Conservation (phyloP, 2,888 invertebrate genomes). For the Drosophila mayaguana region DNA sequence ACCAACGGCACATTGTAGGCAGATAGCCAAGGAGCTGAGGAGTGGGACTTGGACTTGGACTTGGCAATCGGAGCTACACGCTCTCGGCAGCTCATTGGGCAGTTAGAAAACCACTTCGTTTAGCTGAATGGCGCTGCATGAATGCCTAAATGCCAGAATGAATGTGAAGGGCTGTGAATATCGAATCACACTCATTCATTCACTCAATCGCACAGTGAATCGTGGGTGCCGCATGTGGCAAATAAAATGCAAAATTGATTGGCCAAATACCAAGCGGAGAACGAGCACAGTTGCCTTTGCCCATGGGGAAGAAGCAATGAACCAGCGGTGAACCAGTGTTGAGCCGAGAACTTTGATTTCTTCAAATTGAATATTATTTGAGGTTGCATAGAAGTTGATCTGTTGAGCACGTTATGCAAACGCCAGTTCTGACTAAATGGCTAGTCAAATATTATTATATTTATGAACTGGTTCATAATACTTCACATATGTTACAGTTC, state of each 20-base stretch:
- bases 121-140: constrained; percentile 53
- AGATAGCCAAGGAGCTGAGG: background rate
- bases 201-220: constrained; percentile 6
- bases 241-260: constrained; percentile 11
- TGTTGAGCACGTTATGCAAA: background rate
- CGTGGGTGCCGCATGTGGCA: constrained; percentile 23
- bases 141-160: constrained; percentile 31
- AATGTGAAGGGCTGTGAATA: constrained; percentile 40
- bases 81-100: constrained; percentile 57
- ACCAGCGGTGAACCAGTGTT: background rate
- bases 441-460: background rate
- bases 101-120: constrained; percentile 66
- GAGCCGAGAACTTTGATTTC: background rate
- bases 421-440: background rate
- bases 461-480: background rate
- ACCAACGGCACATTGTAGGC: too few relatives aligned
- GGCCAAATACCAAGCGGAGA: background rate
- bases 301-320: background rate
- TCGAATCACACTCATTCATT: constrained; percentile 19
- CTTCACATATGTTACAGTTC: background rate
- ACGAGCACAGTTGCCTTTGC: background rate
- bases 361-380: background rate
- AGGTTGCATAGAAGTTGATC: background rate
- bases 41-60: background rate
- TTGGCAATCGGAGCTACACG: constrained; percentile 54